Percentiles rank a stretch among this genome's conserved stretches.
Conservation (phyloP, 2,888 invertebrate genomes). For the Empis livida region DNA sequence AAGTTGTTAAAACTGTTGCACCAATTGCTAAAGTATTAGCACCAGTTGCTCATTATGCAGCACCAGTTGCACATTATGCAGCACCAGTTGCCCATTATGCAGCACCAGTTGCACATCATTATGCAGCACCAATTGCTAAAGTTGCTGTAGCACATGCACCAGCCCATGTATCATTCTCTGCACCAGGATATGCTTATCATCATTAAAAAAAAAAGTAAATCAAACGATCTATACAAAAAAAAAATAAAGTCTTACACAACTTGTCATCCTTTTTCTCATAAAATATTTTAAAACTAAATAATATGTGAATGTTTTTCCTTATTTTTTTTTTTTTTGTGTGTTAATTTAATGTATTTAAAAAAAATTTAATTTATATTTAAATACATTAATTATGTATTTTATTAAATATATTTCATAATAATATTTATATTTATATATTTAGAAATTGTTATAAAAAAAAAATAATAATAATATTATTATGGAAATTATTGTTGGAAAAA, state of each 20-base stretch:
- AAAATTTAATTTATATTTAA: not conserved
- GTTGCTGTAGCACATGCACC: constrained; percentile 16
- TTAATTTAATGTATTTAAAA: not conserved
- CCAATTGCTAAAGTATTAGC: constrained; percentile 28
- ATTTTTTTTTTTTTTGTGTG: not conserved
- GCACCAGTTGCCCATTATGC: constrained; percentile 19
- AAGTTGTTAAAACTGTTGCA: constrained; percentile 30
- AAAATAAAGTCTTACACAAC: not conserved
- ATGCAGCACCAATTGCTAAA: constrained; percentile 7
- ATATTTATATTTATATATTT: too few relatives aligned
- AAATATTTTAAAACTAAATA: not conserved
- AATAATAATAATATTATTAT: too few relatives aligned
- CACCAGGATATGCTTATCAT: constrained; percentile 14
- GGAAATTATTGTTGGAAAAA: too few relatives aligned
- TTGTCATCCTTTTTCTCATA: not conserved
- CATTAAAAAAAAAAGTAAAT: constrained; percentile 14
- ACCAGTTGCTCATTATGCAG: constrained; percentile 24
- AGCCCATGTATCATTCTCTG: constrained; percentile 14
- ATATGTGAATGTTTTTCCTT: not conserved
- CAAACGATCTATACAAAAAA: not conserved
- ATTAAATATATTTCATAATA: too few relatives aligned
- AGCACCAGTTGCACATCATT: constrained; percentile 10
- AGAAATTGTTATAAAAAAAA: too few relatives aligned
- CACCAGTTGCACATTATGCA: constrained; percentile 19
- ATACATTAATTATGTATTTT: too few relatives aligned